Percentiles rank a stretch among this genome's conserved stretches.
phyloP scores from a whole-genome alignment of 1,140 invertebrate genomes.

The Bactericera cockerelli region DNA sequence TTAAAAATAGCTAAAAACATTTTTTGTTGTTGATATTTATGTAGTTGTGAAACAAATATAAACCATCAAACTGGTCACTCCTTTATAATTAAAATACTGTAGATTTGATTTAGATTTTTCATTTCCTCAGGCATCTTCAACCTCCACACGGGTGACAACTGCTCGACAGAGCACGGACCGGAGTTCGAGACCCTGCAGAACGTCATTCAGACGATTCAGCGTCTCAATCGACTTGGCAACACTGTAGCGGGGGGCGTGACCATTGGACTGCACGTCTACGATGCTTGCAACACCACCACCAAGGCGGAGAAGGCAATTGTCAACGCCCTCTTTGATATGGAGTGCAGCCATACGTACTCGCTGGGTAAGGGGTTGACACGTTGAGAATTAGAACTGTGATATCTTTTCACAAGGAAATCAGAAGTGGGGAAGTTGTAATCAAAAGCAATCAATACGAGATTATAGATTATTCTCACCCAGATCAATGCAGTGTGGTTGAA shows the following conservation, averaged over 20 bases:
- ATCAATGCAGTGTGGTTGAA: too few relatives aligned
- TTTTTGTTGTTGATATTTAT: too few relatives aligned
- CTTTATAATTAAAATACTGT: too few relatives aligned
- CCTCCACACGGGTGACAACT: not conserved
- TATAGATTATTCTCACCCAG: too few relatives aligned
- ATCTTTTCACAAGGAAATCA: too few relatives aligned
- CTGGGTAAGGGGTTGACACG: not conserved
- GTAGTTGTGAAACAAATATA: too few relatives aligned
- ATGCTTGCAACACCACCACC: not conserved
- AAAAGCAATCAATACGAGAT: too few relatives aligned
- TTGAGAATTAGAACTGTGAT: too few relatives aligned
- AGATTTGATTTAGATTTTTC: too few relatives aligned
- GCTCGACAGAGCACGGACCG: not conserved
- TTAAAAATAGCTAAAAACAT: too few relatives aligned
- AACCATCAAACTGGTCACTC: too few relatives aligned
- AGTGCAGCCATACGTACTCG: slow-evolving; percentile 1
- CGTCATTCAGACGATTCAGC: slow-evolving; percentile 2
- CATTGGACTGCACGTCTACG: not conserved
- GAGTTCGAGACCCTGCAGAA: slow-evolving; percentile 5
- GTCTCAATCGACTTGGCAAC: not conserved
- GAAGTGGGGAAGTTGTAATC: too few relatives aligned
- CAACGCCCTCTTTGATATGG: slow-evolving; percentile 1
- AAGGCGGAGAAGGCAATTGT: not conserved
- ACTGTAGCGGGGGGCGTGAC: not conserved
- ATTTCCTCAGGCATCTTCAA: not conserved